Evolutionary conservation across 1,140 invertebrate species (phyloP), one percentile per base, ranked within the genome.

Genomic region (Paralvinella palmiformis): DNA sequence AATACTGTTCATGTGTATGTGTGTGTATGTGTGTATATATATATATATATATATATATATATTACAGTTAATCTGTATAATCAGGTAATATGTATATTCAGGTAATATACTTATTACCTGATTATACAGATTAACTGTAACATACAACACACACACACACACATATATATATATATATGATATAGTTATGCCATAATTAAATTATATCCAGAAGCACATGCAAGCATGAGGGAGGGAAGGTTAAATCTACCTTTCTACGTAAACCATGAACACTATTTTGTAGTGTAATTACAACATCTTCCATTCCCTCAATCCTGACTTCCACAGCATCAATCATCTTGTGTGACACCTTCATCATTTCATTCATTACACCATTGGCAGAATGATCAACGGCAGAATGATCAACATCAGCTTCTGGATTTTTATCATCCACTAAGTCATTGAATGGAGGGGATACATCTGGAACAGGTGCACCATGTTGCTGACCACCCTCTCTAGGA

Each of bases 191-290:
- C 22, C 3, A 15, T 29, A n/a, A n/a, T n/a, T n/a, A n/a, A 53
- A 53, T 13, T 53, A 24, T 27, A 53, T 10, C 24, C 7, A 10
- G 10, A 27, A 7, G 7, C 7, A 53, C 10, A 53, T 53, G 10
- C 24, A 10, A 53, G 22, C 24, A 35, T 58, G n/a, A 29, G 31
- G n/a, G 5, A 31, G 80, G 73, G n/a, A n/a, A n/a, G n/a, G n/a
- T n/a, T n/a, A n/a, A n/a, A n/a, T n/a, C n/a, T 20, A 86, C 73
- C 64, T 83, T 82, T 62, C 83, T 81, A 67, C 81, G 79, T 56
- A 86, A 67, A 13, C 81, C 73, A 44, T 80, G 81, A 4, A 88
- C 81, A 52, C 83, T 84, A 73, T 81, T 83, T 62, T 84, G 77
- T 55, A 88, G 74, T 41, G 81, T 77, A 27, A 79, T 73, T 3